These are phyloP conservation scores for Anoplophora glabripennis DNA, from an alignment of 1,140 invertebrate species.

Conservation along the genomic window DNA sequence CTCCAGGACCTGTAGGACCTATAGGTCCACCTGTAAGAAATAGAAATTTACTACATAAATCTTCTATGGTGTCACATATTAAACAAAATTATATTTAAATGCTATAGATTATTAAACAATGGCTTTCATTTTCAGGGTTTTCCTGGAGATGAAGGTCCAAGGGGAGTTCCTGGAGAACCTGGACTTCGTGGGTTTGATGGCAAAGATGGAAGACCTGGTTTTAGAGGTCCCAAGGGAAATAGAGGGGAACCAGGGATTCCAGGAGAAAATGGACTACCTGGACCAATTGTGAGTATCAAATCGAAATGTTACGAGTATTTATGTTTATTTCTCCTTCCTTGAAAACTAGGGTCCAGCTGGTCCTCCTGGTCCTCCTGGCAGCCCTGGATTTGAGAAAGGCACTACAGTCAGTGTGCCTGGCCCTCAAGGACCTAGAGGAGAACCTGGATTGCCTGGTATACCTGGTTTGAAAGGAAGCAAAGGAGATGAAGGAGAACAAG, in stretches of 20 bases:
- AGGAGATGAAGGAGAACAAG: slow-evolving; percentile 49
- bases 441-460: slow-evolving; percentile 48
- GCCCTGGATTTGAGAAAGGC: slow-evolving; percentile 26
- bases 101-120: too few species aligned
- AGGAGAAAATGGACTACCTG: slow-evolving; percentile 35
- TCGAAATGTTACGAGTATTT: not conserved
- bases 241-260: slow-evolving; percentile 23
- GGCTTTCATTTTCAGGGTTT: slow-evolving; percentile 28
- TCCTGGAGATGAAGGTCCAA: slow-evolving; percentile 32
- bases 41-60: not conserved
- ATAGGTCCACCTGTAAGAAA: slow-evolving; percentile 27
- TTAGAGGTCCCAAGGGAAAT: slow-evolving; percentile 22
- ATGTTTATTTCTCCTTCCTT: not conserved
- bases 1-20: slow-evolving; percentile 29
- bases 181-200: slow-evolving; percentile 31
- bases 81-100: not conserved
- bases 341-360: slow-evolving; percentile 37
- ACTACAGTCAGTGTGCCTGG: slow-evolving; percentile 38
- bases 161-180: slow-evolving; percentile 30
- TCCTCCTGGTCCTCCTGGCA: slow-evolving; percentile 44
- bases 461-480: slow-evolving; percentile 50
- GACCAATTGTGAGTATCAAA: slow-evolving; percentile 23
- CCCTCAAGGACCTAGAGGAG: slow-evolving; percentile 43
- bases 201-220: slow-evolving; percentile 36
- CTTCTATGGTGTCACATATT: not conserved